Evolutionary conservation across 2,113 vertebrate genomes (phyloP), one percentile per base, ranked within the genome.

Genomic region (Stomatorhinus ivindoensis): DNA sequence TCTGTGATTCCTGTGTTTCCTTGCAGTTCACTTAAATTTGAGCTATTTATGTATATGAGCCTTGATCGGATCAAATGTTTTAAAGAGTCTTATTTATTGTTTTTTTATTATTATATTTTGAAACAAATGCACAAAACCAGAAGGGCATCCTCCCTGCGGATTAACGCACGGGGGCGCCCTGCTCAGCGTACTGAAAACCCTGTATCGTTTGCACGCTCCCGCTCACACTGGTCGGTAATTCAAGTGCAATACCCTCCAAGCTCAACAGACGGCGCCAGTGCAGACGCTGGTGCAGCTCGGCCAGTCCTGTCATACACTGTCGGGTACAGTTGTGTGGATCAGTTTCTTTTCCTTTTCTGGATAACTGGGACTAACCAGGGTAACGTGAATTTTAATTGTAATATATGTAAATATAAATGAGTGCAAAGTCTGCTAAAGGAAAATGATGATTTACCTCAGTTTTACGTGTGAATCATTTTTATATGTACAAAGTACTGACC

Each of bases 371-470:
- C 47, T 53, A 51, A n/a, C 46, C 48, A 53, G 47, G n/a, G 48
- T 27, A 86, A 35, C 48, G 4, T 51, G n/a, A 51, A 53, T 86
- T 86, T 51, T 51, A 51, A 53, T 51, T 86, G 46, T 86, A 86
- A 86, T 51, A 86, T 86, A 50, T 86, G 85, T 86, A 86, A 31
- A 86, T 86, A 85, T 27, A 85, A 80, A 39, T 80, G 17, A 80
- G 15, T 80, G 73, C 35, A 80, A 42, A 48, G 19, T 5, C 3
- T 48, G 21, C 21, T 85, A n/a, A 85, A 47, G 42, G 24, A n/a
- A 19, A 85, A 15, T 9, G 42, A 85, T 85, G 47, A 48, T 48
- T 85, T 46, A 85, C 42, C 44, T 85, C 82, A 84, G 44, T 86
- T 86, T 86, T 51, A 17, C 9, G 27, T 86, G 48, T 51, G 42